Evolutionary conservation across 1,140 invertebrate species (phyloP), one percentile per base, ranked within the genome.

Genomic region (Idris sp.): DNA sequence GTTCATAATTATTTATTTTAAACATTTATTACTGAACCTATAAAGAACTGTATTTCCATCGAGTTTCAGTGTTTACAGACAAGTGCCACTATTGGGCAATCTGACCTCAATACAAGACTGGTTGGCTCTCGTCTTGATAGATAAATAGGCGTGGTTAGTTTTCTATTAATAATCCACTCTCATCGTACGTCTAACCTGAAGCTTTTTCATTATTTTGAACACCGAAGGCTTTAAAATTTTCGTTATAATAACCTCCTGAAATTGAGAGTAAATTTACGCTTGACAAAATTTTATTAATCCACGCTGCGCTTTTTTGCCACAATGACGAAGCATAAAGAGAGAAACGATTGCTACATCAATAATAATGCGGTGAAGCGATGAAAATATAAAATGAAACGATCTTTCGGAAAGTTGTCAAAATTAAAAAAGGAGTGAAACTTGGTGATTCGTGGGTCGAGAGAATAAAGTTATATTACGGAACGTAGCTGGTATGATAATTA

Each of bases 101-200:
- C 36, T 69, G 65, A 59, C 65, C 65, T 10, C 35, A 69, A 59
- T 69, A 69, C 16, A 22, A 69, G 46, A 69, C 65, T 69, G 65
- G 65, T 69, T 59, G 54, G 54, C 43, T 59, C 46, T 69, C 54
- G 46, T 69, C 54, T 69, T 53, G 65, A 51, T 59, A 69, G 53
- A 69, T 69, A 44, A 59, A 69, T 59, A 69, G 65, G 65, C 65
- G 65, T 59, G 44, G 64, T 67, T 67, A 67, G 51, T 68, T 68
- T 49, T 58, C 64, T 68, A 68, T 68, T 58, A 68, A 58, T 58
- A 68, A 22, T 49, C 22, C 4, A 22, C 40, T 51, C 49, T 56
- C 41, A 67, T 67, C 51, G 41, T 35, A 13, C 11, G 14, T 61
- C 51, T 28, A 53, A 35, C 43, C 36, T 36, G 9, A n/a, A 7